Percentiles rank a stretch among this genome's conserved stretches.
Evolutionary conservation across 2,888 invertebrate species (phyloP).

Genomic region (Troilus luridus): DNA sequence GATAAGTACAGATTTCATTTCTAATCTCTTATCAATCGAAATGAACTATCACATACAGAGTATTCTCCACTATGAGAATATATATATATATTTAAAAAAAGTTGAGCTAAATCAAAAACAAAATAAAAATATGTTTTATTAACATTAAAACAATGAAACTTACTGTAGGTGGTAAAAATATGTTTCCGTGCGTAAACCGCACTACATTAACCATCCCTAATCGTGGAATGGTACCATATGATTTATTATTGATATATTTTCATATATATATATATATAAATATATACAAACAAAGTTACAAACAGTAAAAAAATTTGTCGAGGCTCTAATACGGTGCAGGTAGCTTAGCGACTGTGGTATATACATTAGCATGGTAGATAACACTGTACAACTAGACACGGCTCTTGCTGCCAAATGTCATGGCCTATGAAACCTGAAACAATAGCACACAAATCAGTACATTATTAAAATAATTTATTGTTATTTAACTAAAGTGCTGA

Average conservation of each 20-base stretch:
- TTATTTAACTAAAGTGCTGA: too few relatives aligned
- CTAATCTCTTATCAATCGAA: slow-evolving; percentile 53
- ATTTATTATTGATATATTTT: slow-evolving; percentile 56
- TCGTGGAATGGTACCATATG: slow-evolving; percentile 58
- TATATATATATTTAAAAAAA: slow-evolving; percentile 31
- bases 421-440: slow-evolving; percentile 82
- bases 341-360: slow-evolving; percentile 62
- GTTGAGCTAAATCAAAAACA: slow-evolving; percentile 52
- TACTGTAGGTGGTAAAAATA: slow-evolving; percentile 58
- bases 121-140: slow-evolving; percentile 49
- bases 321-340: slow-evolving; percentile 63
- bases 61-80: slow-evolving; percentile 55
- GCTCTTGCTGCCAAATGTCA: slow-evolving; percentile 74
- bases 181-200: slow-evolving; percentile 57
- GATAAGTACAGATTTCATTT: slow-evolving; percentile 38
- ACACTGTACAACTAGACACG: slow-evolving; percentile 64
- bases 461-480: neutral
- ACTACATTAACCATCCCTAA: slow-evolving; percentile 57
- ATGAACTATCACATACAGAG: slow-evolving; percentile 56
- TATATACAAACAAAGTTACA: slow-evolving; percentile 64
- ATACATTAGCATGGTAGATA: slow-evolving; percentile 63
- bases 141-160: slow-evolving; percentile 55
- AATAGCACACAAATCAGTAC: slow-evolving; percentile 42
- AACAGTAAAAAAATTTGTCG: slow-evolving; percentile 61
- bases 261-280: slow-evolving; percentile 60